These are phyloP conservation scores for Candoia aspera DNA, from an alignment of 2,113 vertebrate species.

Conservation along the genomic window DNA sequence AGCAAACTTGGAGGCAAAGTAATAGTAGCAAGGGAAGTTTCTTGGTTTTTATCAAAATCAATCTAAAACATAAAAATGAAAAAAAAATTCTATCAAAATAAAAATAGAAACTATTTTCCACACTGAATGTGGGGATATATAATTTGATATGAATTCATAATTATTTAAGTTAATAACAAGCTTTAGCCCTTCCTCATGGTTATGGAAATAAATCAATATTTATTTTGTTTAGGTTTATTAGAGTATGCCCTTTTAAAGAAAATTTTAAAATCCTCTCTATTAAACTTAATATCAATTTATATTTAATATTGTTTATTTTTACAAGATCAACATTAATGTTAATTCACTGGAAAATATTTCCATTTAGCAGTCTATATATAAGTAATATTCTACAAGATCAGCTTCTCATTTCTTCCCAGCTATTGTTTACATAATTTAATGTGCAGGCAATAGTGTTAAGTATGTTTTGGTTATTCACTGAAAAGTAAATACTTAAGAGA, in stretches of 20 bases:
- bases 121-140: background rate
- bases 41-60: conserved; percentile 78
- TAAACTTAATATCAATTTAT: background rate
- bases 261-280: background rate
- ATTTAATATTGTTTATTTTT: background rate
- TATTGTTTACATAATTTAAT: conserved; percentile 5
- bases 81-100: conserved; percentile 23
- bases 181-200: background rate
- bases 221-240: background rate
- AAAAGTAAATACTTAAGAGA: background rate
- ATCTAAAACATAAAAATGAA: conserved; percentile 75
- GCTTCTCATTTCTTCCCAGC: background rate
- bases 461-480: background rate
- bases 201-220: background rate
- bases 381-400: background rate
- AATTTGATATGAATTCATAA: background rate
- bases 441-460: background rate
- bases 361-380: background rate
- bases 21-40: conserved; percentile 81
- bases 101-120: background rate
- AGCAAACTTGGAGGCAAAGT: conserved; percentile 85
- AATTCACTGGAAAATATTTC: background rate
- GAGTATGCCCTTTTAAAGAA: background rate
- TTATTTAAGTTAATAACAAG: background rate
- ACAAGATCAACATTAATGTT: too few relatives aligned